These are phyloP conservation scores for Drosophila malerkotliana DNA, from an alignment of 1,140 invertebrate genomes.

Conservation along the genomic window DNA sequence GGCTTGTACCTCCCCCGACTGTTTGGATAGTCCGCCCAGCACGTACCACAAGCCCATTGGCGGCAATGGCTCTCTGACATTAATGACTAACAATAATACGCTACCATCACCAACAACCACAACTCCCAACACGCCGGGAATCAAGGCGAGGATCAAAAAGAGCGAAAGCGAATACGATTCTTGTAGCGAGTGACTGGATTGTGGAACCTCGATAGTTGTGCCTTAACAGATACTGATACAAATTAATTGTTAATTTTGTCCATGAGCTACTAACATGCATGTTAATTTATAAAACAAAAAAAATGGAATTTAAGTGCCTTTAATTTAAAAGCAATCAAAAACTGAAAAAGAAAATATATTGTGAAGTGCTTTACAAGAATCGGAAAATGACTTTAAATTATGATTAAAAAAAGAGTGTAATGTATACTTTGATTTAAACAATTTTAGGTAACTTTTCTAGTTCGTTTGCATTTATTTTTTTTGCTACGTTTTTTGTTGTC, in stretches of 20 bases:
- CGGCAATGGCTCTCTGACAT: conserved; percentile 23
- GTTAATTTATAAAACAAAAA: conserved; percentile 68
- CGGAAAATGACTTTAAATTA: background rate
- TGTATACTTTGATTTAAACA: background rate
- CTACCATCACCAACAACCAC: conserved; percentile 53
- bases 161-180: conserved; percentile 82
- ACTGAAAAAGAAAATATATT: conserved; percentile 53
- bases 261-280: conserved; percentile 62
- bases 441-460: conserved; percentile 73
- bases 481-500: conserved; percentile 72
- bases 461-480: conserved; percentile 78
- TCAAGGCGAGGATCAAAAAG: conserved; percentile 62
- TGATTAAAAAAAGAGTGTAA: background rate
- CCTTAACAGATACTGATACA: conserved; percentile 38
- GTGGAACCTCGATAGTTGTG: conserved; percentile 25
- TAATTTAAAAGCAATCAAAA: conserved; percentile 55
- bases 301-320: conserved; percentile 75
- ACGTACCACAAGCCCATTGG: conserved; percentile 55
- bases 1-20: conserved; percentile 58
- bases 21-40: conserved; percentile 53
- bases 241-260: conserved; percentile 65
- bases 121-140: conserved; percentile 46
- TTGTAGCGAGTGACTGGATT: conserved; percentile 70
- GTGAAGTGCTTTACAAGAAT: conserved; percentile 41
- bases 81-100: conserved; percentile 53